Base-by-base conservation (phyloP, 2,113 vertebrate species). In the Epinephelus cyanopodus region DNA sequence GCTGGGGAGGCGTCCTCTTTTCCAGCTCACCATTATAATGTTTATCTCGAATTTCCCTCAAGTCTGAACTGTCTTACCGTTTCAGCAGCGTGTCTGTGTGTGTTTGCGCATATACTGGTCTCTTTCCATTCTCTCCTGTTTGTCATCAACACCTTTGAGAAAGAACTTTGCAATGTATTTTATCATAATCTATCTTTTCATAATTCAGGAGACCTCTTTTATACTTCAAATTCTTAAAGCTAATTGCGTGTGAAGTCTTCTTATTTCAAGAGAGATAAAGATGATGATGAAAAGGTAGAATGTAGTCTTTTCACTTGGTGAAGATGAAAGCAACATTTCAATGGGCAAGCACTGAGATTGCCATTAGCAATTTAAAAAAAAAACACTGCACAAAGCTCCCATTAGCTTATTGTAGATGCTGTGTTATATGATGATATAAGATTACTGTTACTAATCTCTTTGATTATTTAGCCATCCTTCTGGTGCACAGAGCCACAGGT, bases 291-390 rank as follows among this genome's bases (percentile, higher is more conserved):
- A 76, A 66, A 10, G 2, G 18, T 58, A 54, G 4, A 65, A 70
- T 61, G n/a, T 23, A 48, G 25, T 19, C 19, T 64, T 53, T 77
- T 17, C 60, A 70, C 50, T 9, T 14, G 17, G 23, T 64, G 19
- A 50, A 39, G 14, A 25, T 54, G 52, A 39, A 77, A 74, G 45
- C 25, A 48, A 33, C 53, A 65, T 39, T 70, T 82, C 48, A 76
- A 10, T 19, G 29, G 53, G 47, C 25, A 37, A 33, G 60, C n/a
- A 64, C 5, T 52, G 42, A 67, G 53, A 88, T 63, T 74, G 37
- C 11, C 25, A 78, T 74, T 74, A 69, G 65, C 14, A 2, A 77
- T 69, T 69, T 33, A 25, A 67, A 74, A 86, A 71, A 67, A 72
- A 56, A 67, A 37, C n/a, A 27, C 45, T 25, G 27, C 45, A 8